A percentile compares a stretch with the other conserved stretches of the same genome.
Evolutionary conservation across 2,797 vertebrate species (phyloP).

Genomic region (Melanotaenia trifasciata): DNA sequence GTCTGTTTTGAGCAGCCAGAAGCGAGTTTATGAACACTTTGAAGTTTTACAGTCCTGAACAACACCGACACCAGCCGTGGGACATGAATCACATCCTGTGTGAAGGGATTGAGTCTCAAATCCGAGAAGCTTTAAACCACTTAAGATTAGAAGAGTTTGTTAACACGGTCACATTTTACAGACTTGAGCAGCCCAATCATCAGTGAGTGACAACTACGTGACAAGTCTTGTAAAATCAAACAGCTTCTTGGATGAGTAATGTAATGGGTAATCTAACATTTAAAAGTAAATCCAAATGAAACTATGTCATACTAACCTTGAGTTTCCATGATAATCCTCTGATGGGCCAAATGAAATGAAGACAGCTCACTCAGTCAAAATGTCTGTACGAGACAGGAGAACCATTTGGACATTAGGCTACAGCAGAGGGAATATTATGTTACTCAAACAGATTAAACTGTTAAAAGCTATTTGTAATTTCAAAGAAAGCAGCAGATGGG

Average conservation of each 20-base stretch:
- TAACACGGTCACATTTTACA: constrained; percentile 46
- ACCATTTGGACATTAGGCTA: not conserved
- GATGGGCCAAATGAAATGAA: not conserved
- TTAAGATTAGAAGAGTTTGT: constrained; percentile 33
- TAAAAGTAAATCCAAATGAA: not conserved
- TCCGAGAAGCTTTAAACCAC: constrained; percentile 38
- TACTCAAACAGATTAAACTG: not conserved
- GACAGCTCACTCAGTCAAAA: not conserved
- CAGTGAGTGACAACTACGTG: constrained; percentile 7
- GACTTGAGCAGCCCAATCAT: constrained; percentile 17
- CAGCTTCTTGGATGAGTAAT: not conserved
- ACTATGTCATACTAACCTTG: constrained; percentile 14
- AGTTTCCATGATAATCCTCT: not conserved
- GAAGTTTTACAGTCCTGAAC: constrained; percentile 43
- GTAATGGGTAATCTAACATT: not conserved
- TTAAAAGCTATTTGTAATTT: not conserved
- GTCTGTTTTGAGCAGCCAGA: not conserved
- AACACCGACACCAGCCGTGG: constrained; percentile 15
- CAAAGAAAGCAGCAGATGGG: not conserved
- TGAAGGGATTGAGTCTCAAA: constrained; percentile 19
- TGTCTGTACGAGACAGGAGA: constrained; percentile 11
- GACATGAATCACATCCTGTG: constrained; percentile 28
- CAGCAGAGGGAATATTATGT: not conserved
- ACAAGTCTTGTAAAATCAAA: constrained; percentile 21
- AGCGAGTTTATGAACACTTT: constrained; percentile 24